Conservation (phyloP, 2,113 vertebrate genomes). For the Tachycineta bicolor region DNA sequence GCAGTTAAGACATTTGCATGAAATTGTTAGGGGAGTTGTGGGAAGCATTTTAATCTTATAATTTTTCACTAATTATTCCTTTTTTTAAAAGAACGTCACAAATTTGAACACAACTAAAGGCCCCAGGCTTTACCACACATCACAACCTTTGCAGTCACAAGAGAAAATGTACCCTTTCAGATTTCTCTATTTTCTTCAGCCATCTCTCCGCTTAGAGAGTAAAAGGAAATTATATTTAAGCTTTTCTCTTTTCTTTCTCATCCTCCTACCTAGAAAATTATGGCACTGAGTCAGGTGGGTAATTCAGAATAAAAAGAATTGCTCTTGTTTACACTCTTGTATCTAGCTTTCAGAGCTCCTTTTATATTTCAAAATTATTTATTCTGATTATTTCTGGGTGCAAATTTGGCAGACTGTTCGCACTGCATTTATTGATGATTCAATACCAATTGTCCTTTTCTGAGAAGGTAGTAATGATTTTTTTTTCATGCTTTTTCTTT, state of each 20-base stretch:
- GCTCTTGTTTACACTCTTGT: constrained; percentile 25
- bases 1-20: constrained; percentile 22
- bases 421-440: neutral
- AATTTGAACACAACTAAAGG: neutral
- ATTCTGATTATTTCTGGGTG: neutral
- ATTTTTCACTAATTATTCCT: constrained; percentile 51
- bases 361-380: constrained; percentile 22
- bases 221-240: neutral
- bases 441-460: neutral
- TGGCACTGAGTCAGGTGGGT: neutral
- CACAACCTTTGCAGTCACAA: neutral
- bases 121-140: neutral
- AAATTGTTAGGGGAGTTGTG: constrained; percentile 19
- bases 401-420: neutral
- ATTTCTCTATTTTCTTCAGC: constrained; percentile 15
- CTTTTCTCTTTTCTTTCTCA: neutral
- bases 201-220: neutral
- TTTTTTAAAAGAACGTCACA: neutral
- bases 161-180: constrained; percentile 14
- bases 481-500: neutral
- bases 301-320: constrained; percentile 26
- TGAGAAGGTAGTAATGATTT: neutral
- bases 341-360: neutral
- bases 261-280: constrained; percentile 40
- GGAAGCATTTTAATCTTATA: constrained; percentile 40